Evolutionary conservation across 2,888 invertebrate genomes (phyloP), one percentile per base, ranked within the genome.

Genomic region (Pristionchus fissidentatus): DNA sequence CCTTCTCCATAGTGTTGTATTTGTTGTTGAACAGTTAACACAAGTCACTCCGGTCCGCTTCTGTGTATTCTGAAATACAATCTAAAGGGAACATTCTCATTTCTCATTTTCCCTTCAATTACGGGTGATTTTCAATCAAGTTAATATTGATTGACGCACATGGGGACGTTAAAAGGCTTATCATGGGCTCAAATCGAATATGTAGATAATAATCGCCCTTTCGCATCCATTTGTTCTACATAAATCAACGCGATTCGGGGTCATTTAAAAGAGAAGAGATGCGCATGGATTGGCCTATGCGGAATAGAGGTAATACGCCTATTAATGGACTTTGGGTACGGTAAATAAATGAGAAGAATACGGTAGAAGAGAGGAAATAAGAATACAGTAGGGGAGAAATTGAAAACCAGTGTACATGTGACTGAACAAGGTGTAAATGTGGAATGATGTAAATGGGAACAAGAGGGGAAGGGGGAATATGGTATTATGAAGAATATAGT

Each of bases 1-100:
- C 88, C 98, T 95, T 85, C 98, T 95, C 98, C 99, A 99, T 88
- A 99, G 94, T 13, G 98, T 97, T 49, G 98, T 99, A 79, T 95
- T 95, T 70, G 94, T 95, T 13, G 98, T 98, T 89, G 95, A 94
- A 93, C 98, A 99, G 94, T 99, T 99, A 89, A 97, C 96, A 93
- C 98, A 99, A 82, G 94, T 93, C 91, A 96, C 94, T 87, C 97
- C 97, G 70, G 95, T 95, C 87, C 97, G 95, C 92, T 96, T 95
- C 86, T 92, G 92, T 41, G 92, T 87, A 62, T 89, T 92, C 92
- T 92, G 89, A 66, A 91, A 85, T 29, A 41, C 22, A 8, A 8
- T 52, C 8, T 52, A 4, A 52, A 19, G n/a, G n/a, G n/a, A n/a
- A n/a, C n/a, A n/a, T n/a, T n/a, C n/a, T n/a, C n/a, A n/a, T n/a